Evolutionary conservation across 1,140 invertebrate species (phyloP).

Genomic region (Leguminivora glycinivorella): DNA sequence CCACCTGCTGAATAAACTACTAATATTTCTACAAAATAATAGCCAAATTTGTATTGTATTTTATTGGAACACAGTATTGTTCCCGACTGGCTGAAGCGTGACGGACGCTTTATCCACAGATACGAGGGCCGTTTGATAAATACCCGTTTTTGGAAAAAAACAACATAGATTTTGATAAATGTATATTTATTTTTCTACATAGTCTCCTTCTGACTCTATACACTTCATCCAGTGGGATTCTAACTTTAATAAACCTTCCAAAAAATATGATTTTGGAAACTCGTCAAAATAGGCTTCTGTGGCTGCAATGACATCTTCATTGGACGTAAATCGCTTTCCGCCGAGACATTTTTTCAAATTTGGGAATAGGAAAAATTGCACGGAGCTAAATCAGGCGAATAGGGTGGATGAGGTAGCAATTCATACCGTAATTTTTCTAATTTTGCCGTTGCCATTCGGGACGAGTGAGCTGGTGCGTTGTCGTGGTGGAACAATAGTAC

Average conservation of each 20-base stretch:
- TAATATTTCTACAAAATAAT: neutral
- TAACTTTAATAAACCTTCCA: constrained; percentile 59
- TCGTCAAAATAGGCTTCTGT: constrained; percentile 41
- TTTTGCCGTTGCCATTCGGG: too few species aligned
- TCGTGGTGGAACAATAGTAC: constrained; percentile 56
- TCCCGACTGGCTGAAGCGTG: too few species aligned
- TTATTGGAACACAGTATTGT: too few species aligned
- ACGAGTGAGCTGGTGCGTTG: constrained; percentile 49
- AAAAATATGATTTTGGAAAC: constrained; percentile 56
- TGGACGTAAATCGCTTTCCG: constrained; percentile 48
- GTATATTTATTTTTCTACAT: constrained; percentile 43
- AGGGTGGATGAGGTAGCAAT: constrained; percentile 48
- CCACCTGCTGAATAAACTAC: neutral
- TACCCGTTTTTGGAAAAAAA: constrained; percentile 30
- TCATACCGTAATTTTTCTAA: constrained; percentile 48
- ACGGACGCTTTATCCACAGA: too few species aligned
- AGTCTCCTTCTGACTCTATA: constrained; percentile 49
- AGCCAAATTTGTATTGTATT: too few species aligned
- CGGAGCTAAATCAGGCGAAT: constrained; percentile 48
- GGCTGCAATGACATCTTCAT: constrained; percentile 44
- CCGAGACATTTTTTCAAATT: constrained; percentile 44
- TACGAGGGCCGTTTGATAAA: too few species aligned
- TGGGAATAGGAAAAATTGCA: constrained; percentile 43
- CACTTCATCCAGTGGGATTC: constrained; percentile 58
- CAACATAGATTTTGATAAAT: constrained; percentile 39